Base-by-base conservation (phyloP, 2,113 vertebrate species). In the Trogon surrucura region DNA sequence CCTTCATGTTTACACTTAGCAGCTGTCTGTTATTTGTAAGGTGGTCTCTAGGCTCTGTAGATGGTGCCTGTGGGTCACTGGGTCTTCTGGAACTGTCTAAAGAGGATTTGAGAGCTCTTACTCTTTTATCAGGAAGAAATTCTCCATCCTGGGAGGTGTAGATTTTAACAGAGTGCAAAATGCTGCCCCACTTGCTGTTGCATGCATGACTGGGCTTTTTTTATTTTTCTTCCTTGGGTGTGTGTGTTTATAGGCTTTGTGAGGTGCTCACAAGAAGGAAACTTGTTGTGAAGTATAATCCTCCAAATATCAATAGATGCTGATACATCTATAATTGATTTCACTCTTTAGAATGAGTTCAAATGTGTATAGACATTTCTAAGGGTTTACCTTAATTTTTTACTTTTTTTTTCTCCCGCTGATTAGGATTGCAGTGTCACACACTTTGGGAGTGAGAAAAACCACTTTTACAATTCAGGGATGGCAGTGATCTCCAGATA, bases 1-100 rank as follows among this genome's bases (percentile, higher is more conserved):
- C 6, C 4, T 41, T 32, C 7, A 17, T 3, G 3, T 19, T 53
- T 72, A 8, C 1, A 1, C 1, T 47, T n/a, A 25, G 32, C 1
- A 16, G 15, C 2, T 29, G 30, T 16, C 3, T 44, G 26, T 25
- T 44, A 1, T 6, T 30, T 53, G 4, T 25, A 7, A 65, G 19
- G 4, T 18, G 32, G 30, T 21, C 3, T 9, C 2, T 41, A 6
- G 36, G 16, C 16, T 44, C 41, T 27, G 3, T 4, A 10, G 17
- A 51, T 34, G 3, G 13, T 4, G 10, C 3, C 8, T 3, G 3
- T 38, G 20, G 13, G 20, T 45, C 6, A 0, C 4, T 8, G 7
- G 5, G 8, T 22, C 8, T 60, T 12, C 10, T 23, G 50, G 56
- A n/a, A 29, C 47, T 26, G 5, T 8, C 20, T 32, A 1, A 23